Evolutionary conservation across 2,797 vertebrate genomes (phyloP), one percentile per base, ranked within the genome.

Genomic region (Lepus oiostolus): DNA sequence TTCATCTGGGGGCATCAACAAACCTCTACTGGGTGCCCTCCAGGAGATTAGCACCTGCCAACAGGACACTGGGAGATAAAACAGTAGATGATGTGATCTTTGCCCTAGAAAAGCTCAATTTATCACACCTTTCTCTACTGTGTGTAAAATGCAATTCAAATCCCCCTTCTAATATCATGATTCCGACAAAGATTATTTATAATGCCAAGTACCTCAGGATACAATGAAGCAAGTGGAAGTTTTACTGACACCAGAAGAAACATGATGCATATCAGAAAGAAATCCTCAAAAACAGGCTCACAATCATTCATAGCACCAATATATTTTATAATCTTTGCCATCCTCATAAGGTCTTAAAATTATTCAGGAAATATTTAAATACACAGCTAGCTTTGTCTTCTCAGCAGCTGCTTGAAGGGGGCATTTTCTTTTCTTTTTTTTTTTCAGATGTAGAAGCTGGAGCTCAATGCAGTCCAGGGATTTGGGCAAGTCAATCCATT

Each of bases 121-220:
- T 2, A 30, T 63, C 42, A 86, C 2, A 58, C 13, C 12, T 30
- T n/a, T 8, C 30, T 72, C 54, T 80, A 74, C 4, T n/a, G 14
- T 9, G 10, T 21, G n/a, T 22, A 93, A 93, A 88, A 88, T 26
- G 16, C 13, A 83, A 93, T 93, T 85, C 80, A 63, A 84, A 93
- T 72, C 88, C 75, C 47, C 63, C 24, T 62, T 76, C 17, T 70
- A 47, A 86, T 1, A 24, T 70, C 28, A 12, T 10, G 47, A 11
- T 71, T 82, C 52, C 85, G 90, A 21, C 83, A 88, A 86, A 84
- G 47, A 1, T 58, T 52, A 84, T 80, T 65, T 89, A 67, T 38
- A 77, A 81, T 24, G 9, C 3, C n/a, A 77, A 50, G 54, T 82
- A 50, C n/a, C 84, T 95, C 54, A 88, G 67, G 14, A 3, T 1